These are phyloP conservation scores for Microctenopoma stevenorrisi DNA, from an alignment of 2,797 vertebrate genomes.

Conservation along the genomic window DNA sequence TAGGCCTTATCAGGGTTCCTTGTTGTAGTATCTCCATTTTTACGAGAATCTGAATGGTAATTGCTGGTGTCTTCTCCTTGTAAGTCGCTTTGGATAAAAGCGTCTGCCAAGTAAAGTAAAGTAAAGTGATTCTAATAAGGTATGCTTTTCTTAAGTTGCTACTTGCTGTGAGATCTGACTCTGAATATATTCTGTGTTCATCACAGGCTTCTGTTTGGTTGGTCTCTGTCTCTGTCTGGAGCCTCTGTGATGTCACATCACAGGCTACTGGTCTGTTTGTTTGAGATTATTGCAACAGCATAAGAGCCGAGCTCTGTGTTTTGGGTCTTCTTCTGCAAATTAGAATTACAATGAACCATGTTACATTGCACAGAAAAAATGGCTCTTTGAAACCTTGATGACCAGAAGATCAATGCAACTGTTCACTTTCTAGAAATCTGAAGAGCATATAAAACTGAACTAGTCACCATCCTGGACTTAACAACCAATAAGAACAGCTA, in stretches of 20 bases:
- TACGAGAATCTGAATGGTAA: no score
- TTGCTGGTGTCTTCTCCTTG: no score
- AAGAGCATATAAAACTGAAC: conserved; percentile 56
- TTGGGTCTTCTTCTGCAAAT: conserved; percentile 53
- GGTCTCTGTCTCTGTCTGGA: neutral
- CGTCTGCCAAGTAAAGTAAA: no score
- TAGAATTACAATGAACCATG: conserved; percentile 65
- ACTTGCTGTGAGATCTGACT: no score
- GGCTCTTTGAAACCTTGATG: conserved; percentile 41
- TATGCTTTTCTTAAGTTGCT: no score
- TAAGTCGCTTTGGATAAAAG: no score
- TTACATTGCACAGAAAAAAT: conserved; percentile 59
- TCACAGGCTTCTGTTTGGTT: no score
- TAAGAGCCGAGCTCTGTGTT: conserved; percentile 46
- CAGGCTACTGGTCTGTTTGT: conserved; percentile 5
- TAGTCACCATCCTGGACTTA: conserved; percentile 30
- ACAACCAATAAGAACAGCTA: conserved; percentile 37
- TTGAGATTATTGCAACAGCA: neutral
- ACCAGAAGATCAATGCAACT: conserved; percentile 64
- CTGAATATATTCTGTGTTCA: no score
- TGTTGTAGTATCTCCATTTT: no score
- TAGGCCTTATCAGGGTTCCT: no score
- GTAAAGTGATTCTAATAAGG: no score
- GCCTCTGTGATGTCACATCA: no score
- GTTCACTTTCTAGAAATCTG: conserved; percentile 56